phyloP scores from a whole-genome alignment of 2,113 vertebrate species.

The Macquaria ambigua region DNA sequence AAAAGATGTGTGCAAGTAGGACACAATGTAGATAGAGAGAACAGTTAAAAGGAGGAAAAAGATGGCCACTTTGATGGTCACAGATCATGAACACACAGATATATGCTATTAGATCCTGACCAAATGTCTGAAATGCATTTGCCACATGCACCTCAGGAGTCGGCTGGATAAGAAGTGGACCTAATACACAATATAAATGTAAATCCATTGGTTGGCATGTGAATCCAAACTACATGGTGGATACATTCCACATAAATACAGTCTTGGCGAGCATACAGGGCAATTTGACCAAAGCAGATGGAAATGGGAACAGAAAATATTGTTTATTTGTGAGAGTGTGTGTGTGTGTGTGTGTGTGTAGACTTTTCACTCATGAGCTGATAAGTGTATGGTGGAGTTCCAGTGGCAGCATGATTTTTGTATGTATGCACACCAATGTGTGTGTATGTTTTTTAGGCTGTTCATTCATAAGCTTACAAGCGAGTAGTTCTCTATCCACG shows the following conservation, averaged over 20 bases:
- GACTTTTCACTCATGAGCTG: neutral
- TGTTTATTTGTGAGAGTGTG: neutral
- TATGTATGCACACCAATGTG: slow-evolving; percentile 6
- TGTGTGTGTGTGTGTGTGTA: neutral
- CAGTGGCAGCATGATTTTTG: neutral
- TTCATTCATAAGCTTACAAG: slow-evolving; percentile 36
- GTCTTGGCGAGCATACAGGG: slow-evolving; percentile 5
- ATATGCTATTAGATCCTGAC: slow-evolving; percentile 11
- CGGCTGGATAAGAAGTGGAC: neutral
- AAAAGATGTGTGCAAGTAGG: neutral
- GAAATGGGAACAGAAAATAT: neutral
- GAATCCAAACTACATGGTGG: slow-evolving; percentile 24
- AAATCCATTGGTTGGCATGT: slow-evolving; percentile 46
- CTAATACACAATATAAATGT: slow-evolving; percentile 69
- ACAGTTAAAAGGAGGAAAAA: neutral
- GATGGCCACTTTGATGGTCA: neutral
- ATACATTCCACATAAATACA: neutral
- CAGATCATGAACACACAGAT: slow-evolving; percentile 11
- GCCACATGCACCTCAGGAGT: neutral
- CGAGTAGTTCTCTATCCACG: neutral
- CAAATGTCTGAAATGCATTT: slow-evolving; percentile 19
- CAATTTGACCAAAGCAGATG: neutral
- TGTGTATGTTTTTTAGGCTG: neutral
- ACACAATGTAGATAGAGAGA: neutral
- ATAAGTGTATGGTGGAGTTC: neutral